phyloP scores from a whole-genome alignment of 1,140 invertebrate genomes.

The Stenopsyche tienmushanensis region DNA sequence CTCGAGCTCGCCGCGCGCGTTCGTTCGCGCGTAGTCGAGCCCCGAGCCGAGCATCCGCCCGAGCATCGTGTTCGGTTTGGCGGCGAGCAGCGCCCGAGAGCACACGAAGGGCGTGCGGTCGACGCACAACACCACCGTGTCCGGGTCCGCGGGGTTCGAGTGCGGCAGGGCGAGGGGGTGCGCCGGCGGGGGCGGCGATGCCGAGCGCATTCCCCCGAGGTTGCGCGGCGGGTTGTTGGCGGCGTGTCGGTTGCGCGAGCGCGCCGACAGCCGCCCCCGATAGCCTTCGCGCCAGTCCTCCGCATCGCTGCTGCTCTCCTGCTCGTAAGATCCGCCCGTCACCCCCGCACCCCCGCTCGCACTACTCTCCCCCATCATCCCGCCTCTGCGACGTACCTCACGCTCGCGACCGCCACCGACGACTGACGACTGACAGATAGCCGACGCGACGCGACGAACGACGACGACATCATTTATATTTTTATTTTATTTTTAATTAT shows the following conservation, averaged over 20 bases:
- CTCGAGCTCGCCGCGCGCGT: slow-evolving; percentile 95
- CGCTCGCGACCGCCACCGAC: not conserved
- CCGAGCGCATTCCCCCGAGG: slow-evolving; percentile 7
- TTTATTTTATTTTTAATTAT: not conserved
- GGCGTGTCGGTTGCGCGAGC: slow-evolving; percentile 6
- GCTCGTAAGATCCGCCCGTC: not conserved
- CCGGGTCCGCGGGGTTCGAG: slow-evolving; percentile 9
- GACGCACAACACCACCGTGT: slow-evolving; percentile 32
- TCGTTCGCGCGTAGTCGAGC: slow-evolving; percentile 89
- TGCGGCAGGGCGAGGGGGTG: slow-evolving; percentile 12
- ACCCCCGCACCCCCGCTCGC: not conserved
- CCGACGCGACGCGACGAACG: not conserved
- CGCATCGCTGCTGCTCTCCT: slow-evolving; percentile 40
- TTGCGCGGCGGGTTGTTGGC: not conserved
- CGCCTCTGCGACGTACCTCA: not conserved
- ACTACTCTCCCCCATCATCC: not conserved
- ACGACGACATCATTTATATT: not conserved
- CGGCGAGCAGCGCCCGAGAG: slow-evolving; percentile 87
- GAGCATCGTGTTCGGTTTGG: slow-evolving; percentile 90
- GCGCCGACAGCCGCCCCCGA: slow-evolving; percentile 23
- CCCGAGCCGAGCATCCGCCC: slow-evolving; percentile 97
- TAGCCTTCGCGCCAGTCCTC: slow-evolving; percentile 33
- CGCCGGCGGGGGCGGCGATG: slow-evolving; percentile 16
- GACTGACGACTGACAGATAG: not conserved
- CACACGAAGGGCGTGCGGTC: slow-evolving; percentile 67